These are phyloP conservation scores for Agrotis puta DNA, from an alignment of 2,888 invertebrate species.

Conservation along the genomic window DNA sequence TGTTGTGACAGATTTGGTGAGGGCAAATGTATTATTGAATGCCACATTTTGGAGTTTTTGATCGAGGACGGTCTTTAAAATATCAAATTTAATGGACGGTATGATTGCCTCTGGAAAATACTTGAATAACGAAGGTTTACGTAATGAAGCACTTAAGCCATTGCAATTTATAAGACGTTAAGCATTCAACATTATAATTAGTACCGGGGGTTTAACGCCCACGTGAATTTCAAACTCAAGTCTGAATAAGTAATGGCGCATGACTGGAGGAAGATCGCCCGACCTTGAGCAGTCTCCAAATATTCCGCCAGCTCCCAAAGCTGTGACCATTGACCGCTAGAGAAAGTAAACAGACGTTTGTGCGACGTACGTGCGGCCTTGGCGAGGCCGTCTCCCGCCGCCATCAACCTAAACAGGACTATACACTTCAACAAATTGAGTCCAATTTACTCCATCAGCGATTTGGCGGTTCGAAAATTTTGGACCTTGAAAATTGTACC, in stretches of 20 bases:
- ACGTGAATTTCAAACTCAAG: neutral
- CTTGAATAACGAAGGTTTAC: conserved; percentile 10
- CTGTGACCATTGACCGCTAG: conserved; percentile 86
- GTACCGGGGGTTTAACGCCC: neutral
- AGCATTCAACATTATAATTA: neutral
- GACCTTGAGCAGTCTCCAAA: conserved; percentile 81
- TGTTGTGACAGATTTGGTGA: conserved; percentile 43
- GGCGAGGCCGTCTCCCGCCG: conserved; percentile 78
- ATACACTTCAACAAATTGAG: conserved; percentile 67
- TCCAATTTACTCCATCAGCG: conserved; percentile 70
- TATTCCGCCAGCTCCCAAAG: conserved; percentile 71
- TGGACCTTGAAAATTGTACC: conserved; percentile 67
- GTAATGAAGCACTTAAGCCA: neutral
- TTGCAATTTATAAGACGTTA: neutral
- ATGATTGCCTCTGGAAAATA: conserved; percentile 20
- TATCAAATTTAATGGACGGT: neutral
- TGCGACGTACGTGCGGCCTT: conserved; percentile 84
- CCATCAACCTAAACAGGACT: conserved; percentile 66
- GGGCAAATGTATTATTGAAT: conserved; percentile 48
- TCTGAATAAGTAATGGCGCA: conserved; percentile 11
- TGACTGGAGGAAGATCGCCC: conserved; percentile 48
- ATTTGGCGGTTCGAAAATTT: conserved; percentile 69
- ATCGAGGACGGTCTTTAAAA: conserved; percentile 15
- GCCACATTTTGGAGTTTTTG: conserved; percentile 20
- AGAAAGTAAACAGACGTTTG: conserved; percentile 85